These are phyloP conservation scores for Philhelius pedissequus DNA, from an alignment of 2,888 invertebrate genomes.

Conservation along the genomic window DNA sequence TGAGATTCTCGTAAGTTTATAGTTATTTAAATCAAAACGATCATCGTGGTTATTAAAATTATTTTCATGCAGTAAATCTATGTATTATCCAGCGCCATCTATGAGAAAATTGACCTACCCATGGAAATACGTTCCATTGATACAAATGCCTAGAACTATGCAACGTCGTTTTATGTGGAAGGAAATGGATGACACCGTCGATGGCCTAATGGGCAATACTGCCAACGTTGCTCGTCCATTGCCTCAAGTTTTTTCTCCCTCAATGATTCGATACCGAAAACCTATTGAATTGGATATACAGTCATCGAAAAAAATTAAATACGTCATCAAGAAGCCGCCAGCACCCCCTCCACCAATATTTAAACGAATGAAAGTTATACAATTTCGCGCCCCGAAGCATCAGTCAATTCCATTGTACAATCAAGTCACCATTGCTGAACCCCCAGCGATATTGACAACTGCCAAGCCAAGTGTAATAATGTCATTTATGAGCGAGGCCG, in stretches of 20 bases:
- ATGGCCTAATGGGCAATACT: slow-evolving; percentile 71
- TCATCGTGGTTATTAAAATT: slow-evolving; percentile 6
- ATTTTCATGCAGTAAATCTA: slow-evolving; percentile 26
- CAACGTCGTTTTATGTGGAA: slow-evolving; percentile 79
- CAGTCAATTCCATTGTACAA: slow-evolving; percentile 72
- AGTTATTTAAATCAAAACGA: neutral
- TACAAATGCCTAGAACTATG: slow-evolving; percentile 69
- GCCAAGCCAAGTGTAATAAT: slow-evolving; percentile 54
- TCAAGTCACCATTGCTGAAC: neutral
- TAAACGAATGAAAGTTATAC: slow-evolving; percentile 74
- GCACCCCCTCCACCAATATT: slow-evolving; percentile 68
- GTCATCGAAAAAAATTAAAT: slow-evolving; percentile 71
- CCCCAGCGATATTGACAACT: neutral
- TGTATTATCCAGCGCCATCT: slow-evolving; percentile 41
- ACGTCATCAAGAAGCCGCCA: slow-evolving; percentile 75
- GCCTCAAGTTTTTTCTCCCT: slow-evolving; percentile 74
- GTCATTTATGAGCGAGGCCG: slow-evolving; percentile 59
- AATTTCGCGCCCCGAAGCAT: slow-evolving; percentile 72
- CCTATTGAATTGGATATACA: slow-evolving; percentile 28
- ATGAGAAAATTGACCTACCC: slow-evolving; percentile 17
- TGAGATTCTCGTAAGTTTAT: slow-evolving; percentile 38
- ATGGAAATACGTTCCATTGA: slow-evolving; percentile 35
- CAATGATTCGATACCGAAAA: slow-evolving; percentile 62
- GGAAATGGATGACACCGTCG: slow-evolving; percentile 76
- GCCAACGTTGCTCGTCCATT: slow-evolving; percentile 73